phyloP scores from a whole-genome alignment of 2,888 invertebrate species.

The Teleiodes luculella region DNA sequence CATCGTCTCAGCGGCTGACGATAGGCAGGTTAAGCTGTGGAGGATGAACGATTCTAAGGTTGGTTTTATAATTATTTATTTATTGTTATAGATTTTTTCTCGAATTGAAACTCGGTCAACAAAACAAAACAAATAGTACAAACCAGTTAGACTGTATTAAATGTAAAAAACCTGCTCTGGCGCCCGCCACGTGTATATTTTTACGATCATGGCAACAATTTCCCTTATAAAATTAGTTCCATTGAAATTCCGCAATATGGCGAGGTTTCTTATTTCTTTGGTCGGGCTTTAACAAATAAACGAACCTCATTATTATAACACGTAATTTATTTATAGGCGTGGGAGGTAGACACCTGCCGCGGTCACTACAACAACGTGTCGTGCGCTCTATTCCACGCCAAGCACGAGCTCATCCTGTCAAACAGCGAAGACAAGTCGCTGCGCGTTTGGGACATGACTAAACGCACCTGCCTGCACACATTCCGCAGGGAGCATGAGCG shows the following conservation, averaged over 20 bases:
- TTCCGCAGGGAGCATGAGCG: slow-evolving; percentile 96
- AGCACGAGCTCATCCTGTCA: slow-evolving; percentile 96
- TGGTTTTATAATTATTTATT: no score
- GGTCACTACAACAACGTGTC: slow-evolving; percentile 99
- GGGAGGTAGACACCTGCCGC: slow-evolving; percentile 99
- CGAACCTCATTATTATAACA: not conserved
- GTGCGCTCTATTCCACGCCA: slow-evolving; percentile 97
- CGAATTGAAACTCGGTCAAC: no score
- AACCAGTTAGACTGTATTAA: no score
- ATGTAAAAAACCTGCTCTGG: no score
- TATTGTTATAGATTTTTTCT: no score
- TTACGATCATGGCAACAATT: no score
- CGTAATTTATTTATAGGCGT: slow-evolving; percentile 80
- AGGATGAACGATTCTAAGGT: slow-evolving; percentile 98
- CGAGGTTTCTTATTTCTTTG: no score
- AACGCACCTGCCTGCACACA: slow-evolving; percentile 93
- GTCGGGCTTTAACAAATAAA: no score
- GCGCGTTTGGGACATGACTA: slow-evolving; percentile 99
- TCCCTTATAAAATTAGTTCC: no score
- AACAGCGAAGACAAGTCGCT: slow-evolving; percentile 99
- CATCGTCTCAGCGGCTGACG: slow-evolving; percentile 99
- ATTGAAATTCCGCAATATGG: no score
- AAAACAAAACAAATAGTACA: no score
- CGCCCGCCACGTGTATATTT: no score
- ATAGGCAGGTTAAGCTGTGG: slow-evolving; percentile 98